Evolutionary conservation across 2,113 vertebrate species (phyloP).

Genomic region (Gymnocephalus cernua): DNA sequence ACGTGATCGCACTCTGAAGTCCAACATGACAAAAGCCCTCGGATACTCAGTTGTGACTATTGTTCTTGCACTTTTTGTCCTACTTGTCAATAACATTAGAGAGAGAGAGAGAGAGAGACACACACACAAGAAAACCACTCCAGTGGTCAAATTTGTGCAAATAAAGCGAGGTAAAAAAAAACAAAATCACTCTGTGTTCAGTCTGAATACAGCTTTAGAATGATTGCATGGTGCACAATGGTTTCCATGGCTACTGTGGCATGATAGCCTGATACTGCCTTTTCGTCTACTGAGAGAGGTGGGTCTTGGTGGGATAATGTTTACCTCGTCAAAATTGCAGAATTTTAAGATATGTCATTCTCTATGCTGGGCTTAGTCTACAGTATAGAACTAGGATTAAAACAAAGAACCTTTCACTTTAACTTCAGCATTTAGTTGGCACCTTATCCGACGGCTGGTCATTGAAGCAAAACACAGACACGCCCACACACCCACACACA

Average conservation of each 20-base stretch:
- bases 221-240: not conserved
- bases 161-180: no score
- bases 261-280: not conserved
- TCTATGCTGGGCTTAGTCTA: not conserved
- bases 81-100: not conserved
- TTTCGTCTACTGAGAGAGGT: not conserved
- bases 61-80: not conserved
- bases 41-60: not conserved
- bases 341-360: not conserved
- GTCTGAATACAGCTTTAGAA: not conserved
- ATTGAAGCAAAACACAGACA: not conserved
- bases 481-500: not conserved
- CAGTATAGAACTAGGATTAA: not conserved
- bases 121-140: not conserved
- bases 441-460: not conserved
- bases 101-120: not conserved
- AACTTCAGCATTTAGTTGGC: constrained; percentile 10
- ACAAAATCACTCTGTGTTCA: not conserved
- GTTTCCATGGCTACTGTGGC: constrained; percentile 3
- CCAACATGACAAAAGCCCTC: not conserved
- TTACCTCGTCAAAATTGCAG: not conserved
- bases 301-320: not conserved
- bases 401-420: constrained; percentile 9
- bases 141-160: not conserved
- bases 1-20: not conserved